phyloP scores from a whole-genome alignment of 2,113 vertebrate species.

The Sisor rabdophorus region DNA sequence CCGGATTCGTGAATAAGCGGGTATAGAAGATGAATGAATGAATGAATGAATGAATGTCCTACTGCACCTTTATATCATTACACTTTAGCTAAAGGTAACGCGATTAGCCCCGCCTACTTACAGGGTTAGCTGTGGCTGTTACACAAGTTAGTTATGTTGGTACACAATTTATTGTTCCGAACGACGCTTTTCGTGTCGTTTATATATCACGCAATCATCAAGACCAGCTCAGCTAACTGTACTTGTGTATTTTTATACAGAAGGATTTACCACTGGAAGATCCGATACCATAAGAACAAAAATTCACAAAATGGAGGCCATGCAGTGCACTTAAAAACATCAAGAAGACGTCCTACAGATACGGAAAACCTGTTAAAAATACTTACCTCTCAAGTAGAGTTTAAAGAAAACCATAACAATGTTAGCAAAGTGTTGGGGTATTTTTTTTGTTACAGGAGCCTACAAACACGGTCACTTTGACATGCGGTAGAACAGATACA shows the following conservation, averaged over 20 bases:
- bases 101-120: too few relatives aligned
- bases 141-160: background rate
- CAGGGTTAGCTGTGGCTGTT: background rate
- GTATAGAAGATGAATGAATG: too few relatives aligned
- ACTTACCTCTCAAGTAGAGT: constrained; percentile 46
- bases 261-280: constrained; percentile 44
- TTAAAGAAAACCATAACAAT: constrained; percentile 25
- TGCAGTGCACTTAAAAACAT: constrained; percentile 47
- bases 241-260: constrained; percentile 33
- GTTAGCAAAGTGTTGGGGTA: background rate
- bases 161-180: background rate
- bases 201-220: background rate
- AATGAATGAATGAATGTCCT: too few relatives aligned
- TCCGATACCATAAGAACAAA: constrained; percentile 38
- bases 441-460: constrained; percentile 19
- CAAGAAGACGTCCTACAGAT: constrained; percentile 35
- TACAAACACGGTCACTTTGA: constrained; percentile 41
- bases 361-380: constrained; percentile 52
- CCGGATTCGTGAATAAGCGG: too few relatives aligned
- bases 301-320: constrained; percentile 50
- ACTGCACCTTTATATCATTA: too few relatives aligned
- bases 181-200: background rate
- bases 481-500: constrained; percentile 45
- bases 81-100: background rate
- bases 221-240: background rate